A percentile compares a stretch with the other conserved stretches of the same genome.
Conservation (phyloP, 2,888 invertebrate species). For the Junonia oenone region DNA sequence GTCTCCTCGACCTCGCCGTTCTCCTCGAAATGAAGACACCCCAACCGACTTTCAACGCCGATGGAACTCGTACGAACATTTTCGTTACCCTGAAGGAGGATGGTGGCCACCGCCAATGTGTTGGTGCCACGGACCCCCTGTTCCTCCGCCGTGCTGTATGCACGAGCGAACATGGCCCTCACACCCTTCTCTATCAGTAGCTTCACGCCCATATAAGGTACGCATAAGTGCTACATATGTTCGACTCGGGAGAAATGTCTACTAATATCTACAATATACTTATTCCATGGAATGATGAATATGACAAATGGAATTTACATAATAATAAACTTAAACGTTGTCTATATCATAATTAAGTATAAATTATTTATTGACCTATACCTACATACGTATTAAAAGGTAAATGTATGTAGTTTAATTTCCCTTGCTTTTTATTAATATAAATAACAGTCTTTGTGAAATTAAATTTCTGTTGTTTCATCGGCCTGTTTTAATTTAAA, state of each 20-base stretch:
- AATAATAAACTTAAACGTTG: too few relatives aligned
- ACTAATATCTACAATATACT: too few relatives aligned
- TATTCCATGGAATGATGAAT: too few relatives aligned
- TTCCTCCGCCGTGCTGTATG: conserved; percentile 68
- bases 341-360: too few relatives aligned
- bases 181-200: conserved; percentile 63
- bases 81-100: conserved; percentile 79
- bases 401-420: too few relatives aligned
- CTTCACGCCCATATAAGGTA: conserved; percentile 69
- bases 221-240: neutral
- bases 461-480: too few relatives aligned
- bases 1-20: conserved; percentile 61
- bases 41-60: conserved; percentile 66
- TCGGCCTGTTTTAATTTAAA: too few relatives aligned
- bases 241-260: neutral
- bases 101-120: conserved; percentile 69
- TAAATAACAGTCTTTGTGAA: too few relatives aligned
- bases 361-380: too few relatives aligned
- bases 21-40: conserved; percentile 54
- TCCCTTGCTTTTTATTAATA: too few relatives aligned
- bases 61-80: conserved; percentile 80
- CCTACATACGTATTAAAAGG: too few relatives aligned
- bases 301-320: too few relatives aligned
- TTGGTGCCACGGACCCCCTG: conserved; percentile 70
- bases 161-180: conserved; percentile 73